Evolutionary conservation across 1,140 invertebrate genomes (phyloP), one percentile per base, ranked within the genome.

Genomic region (Oppia nitens): DNA sequence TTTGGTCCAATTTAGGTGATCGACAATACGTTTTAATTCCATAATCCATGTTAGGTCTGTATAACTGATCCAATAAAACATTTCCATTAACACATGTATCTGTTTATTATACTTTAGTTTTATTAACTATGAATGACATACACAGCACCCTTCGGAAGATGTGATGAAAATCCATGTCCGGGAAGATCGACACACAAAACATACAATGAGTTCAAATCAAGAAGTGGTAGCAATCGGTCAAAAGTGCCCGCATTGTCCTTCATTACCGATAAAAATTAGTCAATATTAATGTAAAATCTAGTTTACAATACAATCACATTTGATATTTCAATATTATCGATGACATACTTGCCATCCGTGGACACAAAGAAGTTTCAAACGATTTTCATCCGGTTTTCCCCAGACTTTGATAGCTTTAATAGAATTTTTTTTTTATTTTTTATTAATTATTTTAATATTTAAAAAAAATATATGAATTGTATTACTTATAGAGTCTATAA

Each of bases 201-300:
- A 27, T 60, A 57, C 45, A 64, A 57, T 14, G 62, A 47, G 23
- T 60, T 20, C 24, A 29, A 32, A 14, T 20, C 23, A 25, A 92
- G 70, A 14, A 84, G 70, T 14, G 85, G 82, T 29, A 83, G 80
- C 40, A 92, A 73, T 51, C 73, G 76, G 71, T 91, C 86, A 76
- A 87, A 92, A 25, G 81, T 83, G n/a, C 85, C 85, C 51, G 83
- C 81, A 69, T 91, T 92, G 69, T 91, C 87, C 72, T 87, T 83
- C 20, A 3, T 12, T 12, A 20, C n/a, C 14, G 20, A 57, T 6
- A 53, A 32, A 52, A 12, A 9, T 21, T 28, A 48, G 21, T 21
- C 2, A 4, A 2, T 32, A 26, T 49, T 32, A 20, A 2, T 1
- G 50, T 9, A 9, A 17, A 40, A 9, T 9, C 32, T 9, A 40